phyloP scores from a whole-genome alignment of 2,888 invertebrate genomes.

The Acanthopleura granulata region DNA sequence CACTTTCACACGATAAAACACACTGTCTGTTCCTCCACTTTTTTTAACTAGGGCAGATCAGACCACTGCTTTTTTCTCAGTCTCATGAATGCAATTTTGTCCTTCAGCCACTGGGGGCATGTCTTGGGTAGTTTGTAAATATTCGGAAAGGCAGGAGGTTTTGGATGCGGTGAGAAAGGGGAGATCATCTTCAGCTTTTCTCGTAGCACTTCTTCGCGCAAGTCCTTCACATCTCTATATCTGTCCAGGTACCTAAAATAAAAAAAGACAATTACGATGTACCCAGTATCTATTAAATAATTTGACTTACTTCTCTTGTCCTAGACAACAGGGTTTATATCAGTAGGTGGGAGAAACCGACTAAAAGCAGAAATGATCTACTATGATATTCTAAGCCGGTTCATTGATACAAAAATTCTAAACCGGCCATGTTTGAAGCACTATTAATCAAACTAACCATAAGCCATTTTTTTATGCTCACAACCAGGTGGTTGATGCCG shows the following conservation, averaged over 20 bases:
- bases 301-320: no score
- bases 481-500: no score
- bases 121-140: constrained; percentile 30
- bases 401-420: no score
- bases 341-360: no score
- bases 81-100: constrained; percentile 38
- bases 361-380: no score
- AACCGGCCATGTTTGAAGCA: no score
- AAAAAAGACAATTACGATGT: not conserved
- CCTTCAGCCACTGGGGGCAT: constrained; percentile 58
- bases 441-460: no score
- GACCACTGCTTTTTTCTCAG: constrained; percentile 49
- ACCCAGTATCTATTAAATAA: no score
- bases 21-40: not conserved
- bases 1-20: no score
- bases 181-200: constrained; percentile 84
- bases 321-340: no score
- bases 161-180: constrained; percentile 77
- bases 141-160: constrained; percentile 52
- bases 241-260: constrained; percentile 85
- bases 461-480: no score
- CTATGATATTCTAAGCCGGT: no score
- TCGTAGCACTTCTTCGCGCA: constrained; percentile 88
- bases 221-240: constrained; percentile 90
- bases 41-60: constrained; percentile 23